A percentile compares a stretch with the other conserved stretches of the same genome.
Conservation (phyloP, 2,113 vertebrate species). For the Ranitomeya imitator region DNA sequence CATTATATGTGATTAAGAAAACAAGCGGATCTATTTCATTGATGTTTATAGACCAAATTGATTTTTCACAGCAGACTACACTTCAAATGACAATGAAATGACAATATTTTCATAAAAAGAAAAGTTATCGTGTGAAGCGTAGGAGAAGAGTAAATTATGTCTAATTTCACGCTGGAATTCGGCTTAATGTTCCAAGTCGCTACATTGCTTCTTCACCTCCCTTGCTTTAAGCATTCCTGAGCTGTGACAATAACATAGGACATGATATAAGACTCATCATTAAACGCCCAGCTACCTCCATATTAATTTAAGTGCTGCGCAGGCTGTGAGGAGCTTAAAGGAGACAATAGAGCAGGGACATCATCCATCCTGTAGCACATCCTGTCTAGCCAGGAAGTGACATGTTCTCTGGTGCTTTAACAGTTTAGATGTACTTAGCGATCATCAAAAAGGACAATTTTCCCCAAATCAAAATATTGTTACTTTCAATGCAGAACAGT, state of each 20-base stretch:
- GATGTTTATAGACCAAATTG: neutral
- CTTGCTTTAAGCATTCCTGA: neutral
- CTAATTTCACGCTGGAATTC: conserved; percentile 15
- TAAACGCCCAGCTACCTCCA: neutral
- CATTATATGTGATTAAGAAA: neutral
- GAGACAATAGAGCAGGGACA: conserved; percentile 40
- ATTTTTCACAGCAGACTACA: neutral
- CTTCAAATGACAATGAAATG: neutral
- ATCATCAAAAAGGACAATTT: neutral
- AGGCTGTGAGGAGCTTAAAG: conserved; percentile 20
- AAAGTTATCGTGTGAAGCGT: neutral
- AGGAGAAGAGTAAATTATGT: neutral
- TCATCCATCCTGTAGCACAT: conserved; percentile 42
- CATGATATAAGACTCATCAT: neutral
- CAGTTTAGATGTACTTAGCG: neutral
- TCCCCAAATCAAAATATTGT: conserved; percentile 1
- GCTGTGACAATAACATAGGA: neutral
- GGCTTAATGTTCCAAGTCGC: conserved; percentile 16
- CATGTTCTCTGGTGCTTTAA: neutral
- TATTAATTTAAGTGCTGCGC: conserved; percentile 1
- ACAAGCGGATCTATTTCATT: neutral
- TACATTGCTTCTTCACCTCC: neutral
- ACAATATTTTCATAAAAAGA: conserved; percentile 25
- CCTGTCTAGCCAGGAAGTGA: conserved; percentile 53
- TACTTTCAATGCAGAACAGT: conserved; percentile 6